phyloP scores from a whole-genome alignment of 2,888 invertebrate genomes.

The Augiades crinisus region DNA sequence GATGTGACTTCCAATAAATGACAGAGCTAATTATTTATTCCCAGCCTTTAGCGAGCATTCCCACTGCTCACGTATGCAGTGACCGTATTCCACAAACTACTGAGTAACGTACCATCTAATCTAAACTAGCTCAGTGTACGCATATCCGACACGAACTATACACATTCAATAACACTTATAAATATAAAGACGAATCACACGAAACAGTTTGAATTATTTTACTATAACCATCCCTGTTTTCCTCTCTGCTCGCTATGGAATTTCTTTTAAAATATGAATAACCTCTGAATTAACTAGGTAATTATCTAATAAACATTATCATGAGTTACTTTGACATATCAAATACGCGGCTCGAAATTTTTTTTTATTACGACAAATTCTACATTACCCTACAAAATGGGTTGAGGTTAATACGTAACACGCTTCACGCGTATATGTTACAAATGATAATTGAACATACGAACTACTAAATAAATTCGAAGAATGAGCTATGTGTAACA shows the following conservation, averaged over 20 bases:
- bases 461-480: constrained; percentile 42
- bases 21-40: constrained; percentile 43
- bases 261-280: constrained; percentile 64
- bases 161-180: constrained; percentile 78
- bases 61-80: constrained; percentile 38
- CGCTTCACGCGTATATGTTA: constrained; percentile 44
- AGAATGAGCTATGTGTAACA: constrained; percentile 43
- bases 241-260: constrained; percentile 76
- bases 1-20: constrained; percentile 34
- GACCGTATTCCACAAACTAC: constrained; percentile 46
- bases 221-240: constrained; percentile 77
- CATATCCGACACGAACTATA: constrained; percentile 63
- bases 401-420: constrained; percentile 56
- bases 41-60: constrained; percentile 75
- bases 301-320: constrained; percentile 76
- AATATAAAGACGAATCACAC: constrained; percentile 73
- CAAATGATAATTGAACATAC: constrained; percentile 48
- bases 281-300: constrained; percentile 73
- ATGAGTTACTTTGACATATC: constrained; percentile 81
- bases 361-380: constrained; percentile 65
- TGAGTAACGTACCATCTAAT: constrained; percentile 53
- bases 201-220: constrained; percentile 69
- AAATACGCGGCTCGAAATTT: constrained; percentile 81
- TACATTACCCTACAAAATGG: constrained; percentile 75
- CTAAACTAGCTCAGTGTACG: constrained; percentile 64